phyloP scores from a whole-genome alignment of 2,797 vertebrate genomes.

The Oreochromis mossambicus region DNA sequence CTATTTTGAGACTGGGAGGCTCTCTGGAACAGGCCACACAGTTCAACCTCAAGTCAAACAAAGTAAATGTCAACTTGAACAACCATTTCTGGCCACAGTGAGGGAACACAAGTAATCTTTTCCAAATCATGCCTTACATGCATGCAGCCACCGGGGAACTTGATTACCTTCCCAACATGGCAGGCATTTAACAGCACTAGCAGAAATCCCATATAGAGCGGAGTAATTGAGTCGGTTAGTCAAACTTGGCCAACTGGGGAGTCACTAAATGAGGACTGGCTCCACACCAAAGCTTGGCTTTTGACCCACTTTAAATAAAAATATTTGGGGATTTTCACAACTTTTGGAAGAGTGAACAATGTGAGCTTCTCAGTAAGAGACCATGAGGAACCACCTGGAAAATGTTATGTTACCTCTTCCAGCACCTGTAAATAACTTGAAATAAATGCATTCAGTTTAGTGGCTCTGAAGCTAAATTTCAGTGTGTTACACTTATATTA shows the following conservation, averaged over 20 bases:
- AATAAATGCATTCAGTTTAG: background rate
- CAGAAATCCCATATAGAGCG: slow-evolving; percentile 9
- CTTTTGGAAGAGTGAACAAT: background rate
- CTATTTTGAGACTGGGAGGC: slow-evolving; percentile 59
- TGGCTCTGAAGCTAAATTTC: background rate
- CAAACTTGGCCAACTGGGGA: background rate
- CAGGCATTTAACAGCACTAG: slow-evolving; percentile 15
- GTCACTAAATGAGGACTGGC: background rate
- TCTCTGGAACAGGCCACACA: slow-evolving; percentile 30
- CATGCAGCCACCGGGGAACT: slow-evolving; percentile 1
- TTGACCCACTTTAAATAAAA: slow-evolving; percentile 1
- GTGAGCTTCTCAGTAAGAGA: background rate
- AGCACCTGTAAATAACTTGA: background rate
- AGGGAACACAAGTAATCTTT: slow-evolving; percentile 20
- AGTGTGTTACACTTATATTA: background rate
- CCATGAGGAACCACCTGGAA: background rate
- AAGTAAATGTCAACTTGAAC: slow-evolving; percentile 55
- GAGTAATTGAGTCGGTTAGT: background rate
- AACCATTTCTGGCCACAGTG: background rate
- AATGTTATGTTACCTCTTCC: background rate
- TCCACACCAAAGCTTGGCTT: background rate
- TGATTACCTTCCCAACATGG: slow-evolving; percentile 9
- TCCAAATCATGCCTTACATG: slow-evolving; percentile 20
- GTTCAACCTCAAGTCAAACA: slow-evolving; percentile 60
- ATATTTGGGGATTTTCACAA: slow-evolving; percentile 1